Base-by-base conservation (phyloP, 2,888 invertebrate genomes). In the Dusona sp. region DNA sequence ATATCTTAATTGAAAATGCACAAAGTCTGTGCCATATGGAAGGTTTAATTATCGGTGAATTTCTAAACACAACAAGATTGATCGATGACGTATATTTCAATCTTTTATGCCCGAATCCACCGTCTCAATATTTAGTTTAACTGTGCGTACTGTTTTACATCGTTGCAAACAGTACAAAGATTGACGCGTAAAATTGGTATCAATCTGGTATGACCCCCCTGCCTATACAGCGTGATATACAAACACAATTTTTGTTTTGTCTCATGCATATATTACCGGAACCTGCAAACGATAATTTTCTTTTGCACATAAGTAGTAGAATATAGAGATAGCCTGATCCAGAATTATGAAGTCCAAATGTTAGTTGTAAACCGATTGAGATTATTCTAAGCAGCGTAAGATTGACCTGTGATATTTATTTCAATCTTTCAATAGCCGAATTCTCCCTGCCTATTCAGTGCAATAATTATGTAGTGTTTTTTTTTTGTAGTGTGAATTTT, bases 51-150 rank as follows among this genome's bases (percentile, higher is more conserved):
- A 29, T 13, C 29, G 11, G 61, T 29, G 11, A 61, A 3, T 61
- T 61, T 61, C 61, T 61, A 2, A 22, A 54, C 36, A 7, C n/a
- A 83, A 90, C n/a, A 87, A 68, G 89, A 90, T 91, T 90, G 91
- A 75, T 88, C 78, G 88, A 86, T 36, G 45, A 45, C 64, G 65
- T 22, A 38, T 72, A 82, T 89, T 86, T 91, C 90, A 90, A 91
- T 89, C 79, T 81, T 87, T 82, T 83, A 33, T 86, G 88, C 11
- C 87, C 85, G 22, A 38, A 65, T 87, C 19, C 25, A 38, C 16
- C 16, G 68, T 67, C 3, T 19, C n/a, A 9, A 51, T 25, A 2
- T 16, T 7, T 2, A 45, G 29, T n/a, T 25, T 33, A 22, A 36
- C 22, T 29, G 29, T 9, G 9, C 72, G 6, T 19, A 48, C 48